Conservation (phyloP, 2,888 invertebrate genomes). For the Drosophila tanythrix region DNA sequence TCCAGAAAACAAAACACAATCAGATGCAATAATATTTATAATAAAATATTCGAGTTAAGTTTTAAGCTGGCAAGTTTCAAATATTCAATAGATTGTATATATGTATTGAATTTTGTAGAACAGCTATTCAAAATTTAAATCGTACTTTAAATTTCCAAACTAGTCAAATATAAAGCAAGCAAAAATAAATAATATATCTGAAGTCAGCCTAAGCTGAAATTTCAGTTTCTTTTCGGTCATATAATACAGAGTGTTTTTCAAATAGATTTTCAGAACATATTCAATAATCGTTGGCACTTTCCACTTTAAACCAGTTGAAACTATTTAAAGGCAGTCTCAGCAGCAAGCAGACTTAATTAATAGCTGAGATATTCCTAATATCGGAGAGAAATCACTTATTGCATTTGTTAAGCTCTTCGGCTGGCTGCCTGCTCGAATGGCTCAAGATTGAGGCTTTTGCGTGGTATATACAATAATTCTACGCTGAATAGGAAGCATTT, state of each 20-base stretch:
- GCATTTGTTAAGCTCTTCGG: neutral
- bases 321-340: too few relatives aligned
- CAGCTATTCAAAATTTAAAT: too few relatives aligned
- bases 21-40: neutral
- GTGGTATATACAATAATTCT: neutral
- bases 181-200: neutral
- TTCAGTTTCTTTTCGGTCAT: neutral
- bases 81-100: neutral
- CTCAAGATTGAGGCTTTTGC: neutral
- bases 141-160: neutral
- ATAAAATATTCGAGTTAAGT: neutral
- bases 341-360: conserved; percentile 7
- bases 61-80: neutral
- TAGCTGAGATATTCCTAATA: neutral
- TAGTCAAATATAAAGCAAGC: neutral
- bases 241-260: neutral
- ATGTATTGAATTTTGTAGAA: too few relatives aligned
- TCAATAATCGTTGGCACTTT: neutral
- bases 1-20: too few relatives aligned
- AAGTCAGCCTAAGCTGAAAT: neutral
- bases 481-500: neutral
- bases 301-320: neutral
- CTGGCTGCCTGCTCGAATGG: neutral
- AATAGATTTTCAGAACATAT: neutral
- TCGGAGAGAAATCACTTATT: conserved; percentile 7